These are phyloP conservation scores for Malacosoma neustria DNA, from an alignment of 2,888 invertebrate genomes.

Conservation along the genomic window DNA sequence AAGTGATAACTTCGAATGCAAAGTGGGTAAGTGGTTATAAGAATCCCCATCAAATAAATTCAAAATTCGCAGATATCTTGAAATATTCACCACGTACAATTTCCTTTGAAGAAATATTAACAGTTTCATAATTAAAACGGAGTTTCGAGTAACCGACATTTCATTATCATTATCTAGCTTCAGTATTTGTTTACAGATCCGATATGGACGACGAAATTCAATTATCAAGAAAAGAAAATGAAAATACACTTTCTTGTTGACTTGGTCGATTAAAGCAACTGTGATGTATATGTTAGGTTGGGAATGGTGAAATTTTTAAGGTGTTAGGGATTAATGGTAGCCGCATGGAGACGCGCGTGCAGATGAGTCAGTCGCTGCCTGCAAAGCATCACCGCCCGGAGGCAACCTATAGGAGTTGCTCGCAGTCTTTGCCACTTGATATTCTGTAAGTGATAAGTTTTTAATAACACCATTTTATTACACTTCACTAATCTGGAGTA, in stretches of 20 bases:
- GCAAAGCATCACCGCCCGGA: constrained; percentile 54
- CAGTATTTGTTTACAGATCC: constrained; percentile 26
- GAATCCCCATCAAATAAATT: too few relatives aligned
- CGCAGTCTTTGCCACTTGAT: constrained; percentile 66
- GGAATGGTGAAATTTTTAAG: constrained; percentile 8
- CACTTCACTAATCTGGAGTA: too few relatives aligned
- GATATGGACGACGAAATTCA: constrained; percentile 9
- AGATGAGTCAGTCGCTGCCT: constrained; percentile 53
- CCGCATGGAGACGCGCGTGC: constrained; percentile 59
- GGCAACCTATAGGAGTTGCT: constrained; percentile 62
- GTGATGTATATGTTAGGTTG: constrained; percentile 23
- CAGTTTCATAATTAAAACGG: not conserved
- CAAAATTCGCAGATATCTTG: too few relatives aligned
- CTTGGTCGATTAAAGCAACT: constrained; percentile 18
- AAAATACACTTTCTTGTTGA: constrained; percentile 17
- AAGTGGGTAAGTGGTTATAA: too few relatives aligned
- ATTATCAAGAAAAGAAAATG: constrained; percentile 19
- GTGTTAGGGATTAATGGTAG: constrained; percentile 33
- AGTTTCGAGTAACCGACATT: not conserved
- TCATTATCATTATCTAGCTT: not conserved
- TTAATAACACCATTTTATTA: too few relatives aligned
- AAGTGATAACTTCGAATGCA: too few relatives aligned
- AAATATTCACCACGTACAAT: too few relatives aligned
- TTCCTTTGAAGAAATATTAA: too few relatives aligned
- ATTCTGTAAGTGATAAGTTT: constrained; percentile 74